These are phyloP conservation scores for Diorhabda carinulata DNA, from an alignment of 1,140 invertebrate species.

Conservation along the genomic window DNA sequence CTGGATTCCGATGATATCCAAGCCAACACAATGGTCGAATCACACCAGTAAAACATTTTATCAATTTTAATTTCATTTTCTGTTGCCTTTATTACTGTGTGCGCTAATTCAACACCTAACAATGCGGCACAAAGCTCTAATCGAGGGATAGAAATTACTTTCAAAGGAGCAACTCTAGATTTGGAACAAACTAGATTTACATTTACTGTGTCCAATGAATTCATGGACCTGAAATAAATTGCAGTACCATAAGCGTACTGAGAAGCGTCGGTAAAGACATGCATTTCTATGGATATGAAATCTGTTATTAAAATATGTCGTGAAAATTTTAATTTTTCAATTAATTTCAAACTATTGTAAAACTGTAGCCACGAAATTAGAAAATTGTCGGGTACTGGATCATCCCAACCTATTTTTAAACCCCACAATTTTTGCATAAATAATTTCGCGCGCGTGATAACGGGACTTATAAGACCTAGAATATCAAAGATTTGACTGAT, in stretches of 20 bases:
- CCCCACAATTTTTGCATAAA: slow-evolving; percentile 50
- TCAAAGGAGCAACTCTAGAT: slow-evolving; percentile 39
- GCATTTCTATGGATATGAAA: slow-evolving; percentile 20
- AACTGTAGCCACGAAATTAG: slow-evolving; percentile 16
- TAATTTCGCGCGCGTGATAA: slow-evolving; percentile 47
- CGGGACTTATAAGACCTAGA: slow-evolving; percentile 47
- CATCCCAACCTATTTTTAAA: slow-evolving; percentile 21
- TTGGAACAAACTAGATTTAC: slow-evolving; percentile 35
- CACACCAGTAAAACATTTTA: no score
- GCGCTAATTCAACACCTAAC: no score
- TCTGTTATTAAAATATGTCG: slow-evolving; percentile 8
- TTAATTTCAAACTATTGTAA: slow-evolving; percentile 6
- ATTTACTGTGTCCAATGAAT: slow-evolving; percentile 6
- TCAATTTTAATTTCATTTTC: no score
- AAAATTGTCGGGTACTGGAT: slow-evolving; percentile 19
- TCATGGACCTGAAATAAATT: slow-evolving; percentile 34
- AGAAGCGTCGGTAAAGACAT: slow-evolving; percentile 42
- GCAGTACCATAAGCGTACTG: slow-evolving; percentile 38
- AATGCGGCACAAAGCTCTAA: slow-evolving; percentile 34
- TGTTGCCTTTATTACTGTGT: no score
- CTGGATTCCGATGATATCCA: no score
- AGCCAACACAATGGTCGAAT: no score
- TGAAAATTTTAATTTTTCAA: slow-evolving; percentile 9
- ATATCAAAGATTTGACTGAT: slow-evolving; percentile 45
- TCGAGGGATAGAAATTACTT: slow-evolving; percentile 38